These are phyloP conservation scores for Chrysaora quinquecirrha DNA, from an alignment of 30 jellyfish, hydroid and myxozoan genomes.

Conservation along the genomic window DNA sequence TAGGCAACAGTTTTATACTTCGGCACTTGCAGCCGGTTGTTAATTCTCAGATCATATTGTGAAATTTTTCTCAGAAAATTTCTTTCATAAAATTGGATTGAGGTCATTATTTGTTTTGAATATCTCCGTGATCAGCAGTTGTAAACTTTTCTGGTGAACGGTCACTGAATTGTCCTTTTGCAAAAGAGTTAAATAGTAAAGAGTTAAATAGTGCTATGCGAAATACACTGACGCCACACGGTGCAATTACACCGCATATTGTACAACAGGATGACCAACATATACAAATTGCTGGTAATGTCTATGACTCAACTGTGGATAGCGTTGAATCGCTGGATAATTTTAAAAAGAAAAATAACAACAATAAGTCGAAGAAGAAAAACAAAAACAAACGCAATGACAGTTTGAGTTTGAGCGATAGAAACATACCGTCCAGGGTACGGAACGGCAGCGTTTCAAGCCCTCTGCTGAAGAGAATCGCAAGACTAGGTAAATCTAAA, in stretches of 20 bases:
- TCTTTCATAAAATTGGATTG: too few relatives aligned
- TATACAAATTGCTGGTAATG: background rate
- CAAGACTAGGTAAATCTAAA: slow-evolving; percentile 39
- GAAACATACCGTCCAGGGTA: slow-evolving; percentile 39
- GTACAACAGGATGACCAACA: background rate
- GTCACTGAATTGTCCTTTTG: too few relatives aligned
- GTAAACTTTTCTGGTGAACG: too few relatives aligned
- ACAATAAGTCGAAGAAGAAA: slow-evolving; percentile 13
- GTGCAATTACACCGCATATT: background rate
- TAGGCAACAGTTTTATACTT: too few relatives aligned
- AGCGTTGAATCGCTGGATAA: slow-evolving; percentile 38
- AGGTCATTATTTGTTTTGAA: too few relatives aligned
- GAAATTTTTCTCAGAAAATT: too few relatives aligned
- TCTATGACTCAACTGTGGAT: slow-evolving; percentile 12
- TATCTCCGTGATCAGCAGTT: too few relatives aligned
- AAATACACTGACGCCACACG: background rate
- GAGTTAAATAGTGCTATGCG: background rate
- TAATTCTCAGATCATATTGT: too few relatives aligned
- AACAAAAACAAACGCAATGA: slow-evolving; percentile 11
- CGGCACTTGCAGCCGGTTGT: too few relatives aligned
- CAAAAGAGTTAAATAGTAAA: too few relatives aligned
- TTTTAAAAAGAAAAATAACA: background rate
- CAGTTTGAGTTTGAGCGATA: slow-evolving; percentile 44
- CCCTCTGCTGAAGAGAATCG: slow-evolving; percentile 52
- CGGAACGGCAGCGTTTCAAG: slow-evolving; percentile 58